A percentile compares a stretch with the other conserved stretches of the same genome.
These are phyloP conservation scores for Lumbricus terrestris DNA, from an alignment of 2,888 invertebrate genomes.

Conservation along the genomic window DNA sequence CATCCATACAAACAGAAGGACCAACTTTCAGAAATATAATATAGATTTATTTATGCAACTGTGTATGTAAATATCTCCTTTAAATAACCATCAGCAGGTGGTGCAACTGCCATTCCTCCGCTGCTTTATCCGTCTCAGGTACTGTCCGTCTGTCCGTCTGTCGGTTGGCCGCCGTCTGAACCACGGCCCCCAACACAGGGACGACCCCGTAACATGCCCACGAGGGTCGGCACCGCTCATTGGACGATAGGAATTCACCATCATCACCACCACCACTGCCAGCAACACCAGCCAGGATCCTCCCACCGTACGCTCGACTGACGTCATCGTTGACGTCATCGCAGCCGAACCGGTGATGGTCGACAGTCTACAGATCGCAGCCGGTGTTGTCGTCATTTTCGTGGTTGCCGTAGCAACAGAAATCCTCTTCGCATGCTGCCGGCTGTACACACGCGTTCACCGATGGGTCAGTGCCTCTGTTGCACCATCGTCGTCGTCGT, in stretches of 20 bases:
- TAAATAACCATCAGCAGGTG: neutral
- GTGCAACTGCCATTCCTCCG: too few species aligned
- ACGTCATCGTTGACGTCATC: neutral
- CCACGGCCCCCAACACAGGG: neutral
- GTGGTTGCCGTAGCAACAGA: constrained; percentile 34
- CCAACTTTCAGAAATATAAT: too few species aligned
- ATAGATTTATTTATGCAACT: too few species aligned
- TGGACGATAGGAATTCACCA: neutral
- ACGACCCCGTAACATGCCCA: neutral
- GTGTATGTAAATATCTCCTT: too few species aligned
- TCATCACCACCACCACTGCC: too few species aligned
- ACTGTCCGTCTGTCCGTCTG: neutral
- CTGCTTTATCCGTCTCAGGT: neutral
- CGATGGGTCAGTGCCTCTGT: constrained; percentile 21
- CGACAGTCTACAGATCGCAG: constrained; percentile 30
- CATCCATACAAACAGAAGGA: too few species aligned
- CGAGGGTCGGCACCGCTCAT: neutral
- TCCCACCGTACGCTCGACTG: neutral
- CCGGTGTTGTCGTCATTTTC: constrained; percentile 33
- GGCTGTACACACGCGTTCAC: constrained; percentile 27
- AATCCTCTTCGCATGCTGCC: constrained; percentile 33
- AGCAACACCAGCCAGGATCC: neutral
- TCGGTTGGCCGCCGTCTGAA: neutral
- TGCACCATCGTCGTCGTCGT: too few species aligned
- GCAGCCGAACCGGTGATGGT: constrained; percentile 18